A percentile compares a stretch with the other conserved stretches of the same genome.
These are phyloP conservation scores for Menura novaehollandiae DNA, from an alignment of 2,113 vertebrate genomes.

Conservation along the genomic window DNA sequence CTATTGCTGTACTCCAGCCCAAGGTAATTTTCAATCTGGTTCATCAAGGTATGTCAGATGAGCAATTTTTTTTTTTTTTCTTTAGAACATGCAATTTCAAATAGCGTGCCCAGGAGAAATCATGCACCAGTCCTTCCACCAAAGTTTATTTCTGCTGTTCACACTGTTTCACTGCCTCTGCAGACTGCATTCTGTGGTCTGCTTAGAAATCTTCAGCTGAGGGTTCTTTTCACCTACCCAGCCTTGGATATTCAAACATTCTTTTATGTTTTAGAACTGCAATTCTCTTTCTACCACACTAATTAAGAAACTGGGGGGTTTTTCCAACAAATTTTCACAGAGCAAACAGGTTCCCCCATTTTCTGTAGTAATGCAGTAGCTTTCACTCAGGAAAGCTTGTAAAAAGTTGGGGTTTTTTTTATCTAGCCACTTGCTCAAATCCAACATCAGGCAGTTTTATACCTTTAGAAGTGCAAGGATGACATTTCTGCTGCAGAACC, in stretches of 20 bases:
- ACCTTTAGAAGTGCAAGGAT: neutral
- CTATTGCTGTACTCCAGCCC: neutral
- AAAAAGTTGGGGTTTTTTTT: neutral
- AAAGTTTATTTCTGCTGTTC: neutral
- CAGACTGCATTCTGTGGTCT: neutral
- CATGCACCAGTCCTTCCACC: neutral
- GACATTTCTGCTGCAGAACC: neutral
- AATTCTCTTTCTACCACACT: neutral
- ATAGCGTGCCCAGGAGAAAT: neutral
- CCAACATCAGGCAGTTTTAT: neutral
- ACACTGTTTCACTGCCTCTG: neutral
- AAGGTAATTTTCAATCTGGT: neutral
- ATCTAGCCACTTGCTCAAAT: neutral
- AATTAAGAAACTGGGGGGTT: neutral
- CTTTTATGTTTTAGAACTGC: neutral
- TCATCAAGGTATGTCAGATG: neutral
- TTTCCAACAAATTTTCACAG: neutral
- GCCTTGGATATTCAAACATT: neutral
- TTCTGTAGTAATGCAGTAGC: neutral
- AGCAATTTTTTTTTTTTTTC: neutral
- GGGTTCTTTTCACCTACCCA: neutral
- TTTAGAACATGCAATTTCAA: neutral
- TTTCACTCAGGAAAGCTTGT: neutral
- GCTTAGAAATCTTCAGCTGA: neutral
- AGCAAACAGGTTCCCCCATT: neutral